Base-by-base conservation (phyloP, 2,113 vertebrate genomes). In the Mormyrus lacerda region DNA sequence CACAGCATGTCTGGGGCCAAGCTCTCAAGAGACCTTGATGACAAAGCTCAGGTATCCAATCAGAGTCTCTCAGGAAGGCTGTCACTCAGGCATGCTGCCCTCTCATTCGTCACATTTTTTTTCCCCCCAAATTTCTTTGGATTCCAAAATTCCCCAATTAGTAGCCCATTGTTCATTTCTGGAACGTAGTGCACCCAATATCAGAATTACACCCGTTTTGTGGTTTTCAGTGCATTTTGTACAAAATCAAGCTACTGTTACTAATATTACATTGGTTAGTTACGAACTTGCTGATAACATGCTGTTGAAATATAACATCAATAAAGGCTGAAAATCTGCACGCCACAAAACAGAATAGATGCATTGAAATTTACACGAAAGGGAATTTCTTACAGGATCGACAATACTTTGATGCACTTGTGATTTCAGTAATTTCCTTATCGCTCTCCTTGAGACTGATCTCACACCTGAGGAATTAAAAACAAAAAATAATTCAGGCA, bases 371-470 rank as follows among this genome's bases (percentile, higher is more conserved):
- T 79, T 13, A 79, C 11, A 15, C 2, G 45, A 61, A 48, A 42
- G 15, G 5, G 58, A 13, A 39, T 17, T 15, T 79, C 65, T 95
- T 92, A 96, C 96, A 94, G 45, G 90, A 69, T 7, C 90, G 27
- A 79, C 95, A 90, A 51, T 93, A 95, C 89, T 94, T 95, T 0
- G 95, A 95, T 87, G 92, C 79, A 93, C 93, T 87, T 45, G 85
- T 48, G 27, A 89, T n/a, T 17, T 61, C 76, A 48, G 24, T 44
- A 27, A 51, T 10, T 35, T 42, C 73, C 3, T n/a, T 31, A 39
- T 76, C 69, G 1, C 15, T 79, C 9, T 69, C 76, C 31, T 58
- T 48, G 5, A 15, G 53, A 11, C 45, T 53, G 31, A 47, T 73
- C 27, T 35, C 58, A 85, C 4, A 83, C 7, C 65, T 87, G 50